Evolutionary conservation across 2,113 vertebrate genomes (phyloP).

Genomic region (Tylochromis polylepis): DNA sequence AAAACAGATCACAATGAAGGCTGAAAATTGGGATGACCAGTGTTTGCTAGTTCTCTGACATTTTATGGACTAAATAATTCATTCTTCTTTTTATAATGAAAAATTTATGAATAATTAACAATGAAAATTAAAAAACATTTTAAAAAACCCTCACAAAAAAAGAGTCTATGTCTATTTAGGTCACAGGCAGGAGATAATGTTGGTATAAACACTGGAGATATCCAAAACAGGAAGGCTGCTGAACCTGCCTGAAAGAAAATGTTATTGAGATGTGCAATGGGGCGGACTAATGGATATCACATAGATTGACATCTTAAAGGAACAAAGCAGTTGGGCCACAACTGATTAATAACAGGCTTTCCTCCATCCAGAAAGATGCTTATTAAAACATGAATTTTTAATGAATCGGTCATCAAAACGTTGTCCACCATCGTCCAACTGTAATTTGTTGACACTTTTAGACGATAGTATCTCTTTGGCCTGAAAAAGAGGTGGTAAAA

Average conservation of each 20-base stretch:
- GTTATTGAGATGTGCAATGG: constrained; percentile 30
- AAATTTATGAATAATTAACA: not conserved
- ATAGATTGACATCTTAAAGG: constrained; percentile 46
- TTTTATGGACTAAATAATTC: not conserved
- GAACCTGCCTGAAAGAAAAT: constrained; percentile 9
- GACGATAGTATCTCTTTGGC: constrained; percentile 13
- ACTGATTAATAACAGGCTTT: constrained; percentile 42
- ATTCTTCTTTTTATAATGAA: not conserved
- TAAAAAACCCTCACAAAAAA: not conserved
- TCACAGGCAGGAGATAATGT: not conserved
- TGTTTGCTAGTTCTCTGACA: not conserved
- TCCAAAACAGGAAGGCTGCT: not conserved
- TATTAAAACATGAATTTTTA: constrained; percentile 60
- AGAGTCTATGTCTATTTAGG: not conserved
- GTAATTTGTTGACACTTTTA: constrained; percentile 50
- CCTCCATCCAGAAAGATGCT: constrained; percentile 10
- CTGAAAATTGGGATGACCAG: not conserved
- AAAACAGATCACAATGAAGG: not conserved
- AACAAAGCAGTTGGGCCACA: constrained; percentile 32
- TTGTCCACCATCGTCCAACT: constrained; percentile 17
- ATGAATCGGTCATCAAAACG: constrained; percentile 22
- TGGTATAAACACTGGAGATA: not conserved
- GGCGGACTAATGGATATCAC: constrained; percentile 41
- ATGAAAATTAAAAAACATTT: not conserved
- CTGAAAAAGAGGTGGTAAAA: constrained; percentile 32